phyloP scores from a whole-genome alignment of 2,113 vertebrate species.

The Lophius piscatorius region DNA sequence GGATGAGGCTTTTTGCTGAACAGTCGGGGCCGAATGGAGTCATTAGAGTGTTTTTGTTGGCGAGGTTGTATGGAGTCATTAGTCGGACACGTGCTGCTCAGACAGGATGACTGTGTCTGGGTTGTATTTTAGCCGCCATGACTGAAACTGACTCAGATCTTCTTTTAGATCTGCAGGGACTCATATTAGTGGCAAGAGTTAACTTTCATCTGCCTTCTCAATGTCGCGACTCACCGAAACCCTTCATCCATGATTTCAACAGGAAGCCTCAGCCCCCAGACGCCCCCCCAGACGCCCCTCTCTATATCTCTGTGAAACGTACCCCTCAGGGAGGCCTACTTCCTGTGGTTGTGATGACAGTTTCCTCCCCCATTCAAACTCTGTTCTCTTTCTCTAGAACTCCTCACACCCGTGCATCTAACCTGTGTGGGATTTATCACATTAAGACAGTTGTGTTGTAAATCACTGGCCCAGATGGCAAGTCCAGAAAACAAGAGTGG shows the following conservation, averaged over 20 bases:
- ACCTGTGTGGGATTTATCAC: slow-evolving; percentile 6
- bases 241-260: slow-evolving; percentile 50
- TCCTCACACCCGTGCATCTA: slow-evolving; percentile 16
- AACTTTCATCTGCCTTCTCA: slow-evolving; percentile 2
- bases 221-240: background rate
- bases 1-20: slow-evolving; percentile 1
- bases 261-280: slow-evolving; percentile 65
- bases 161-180: slow-evolving; percentile 18
- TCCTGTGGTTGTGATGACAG: slow-evolving; percentile 74
- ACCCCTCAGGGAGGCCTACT: slow-evolving; percentile 65
- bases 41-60: slow-evolving; percentile 27
- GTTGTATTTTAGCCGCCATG: slow-evolving; percentile 27
- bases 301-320: background rate
- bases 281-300: slow-evolving; percentile 9
- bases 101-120: slow-evolving; percentile 33
- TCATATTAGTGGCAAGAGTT: background rate
- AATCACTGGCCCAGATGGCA: slow-evolving; percentile 44
- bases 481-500: slow-evolving; percentile 26
- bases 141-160: slow-evolving; percentile 21
- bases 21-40: slow-evolving; percentile 5
- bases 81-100: slow-evolving; percentile 21
- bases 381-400: slow-evolving; percentile 59
- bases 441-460: slow-evolving; percentile 42
- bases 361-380: slow-evolving; percentile 68
- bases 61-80: slow-evolving; percentile 33